Base-by-base conservation (phyloP, 1,140 invertebrate genomes). In the Hyles euphorbiae region DNA sequence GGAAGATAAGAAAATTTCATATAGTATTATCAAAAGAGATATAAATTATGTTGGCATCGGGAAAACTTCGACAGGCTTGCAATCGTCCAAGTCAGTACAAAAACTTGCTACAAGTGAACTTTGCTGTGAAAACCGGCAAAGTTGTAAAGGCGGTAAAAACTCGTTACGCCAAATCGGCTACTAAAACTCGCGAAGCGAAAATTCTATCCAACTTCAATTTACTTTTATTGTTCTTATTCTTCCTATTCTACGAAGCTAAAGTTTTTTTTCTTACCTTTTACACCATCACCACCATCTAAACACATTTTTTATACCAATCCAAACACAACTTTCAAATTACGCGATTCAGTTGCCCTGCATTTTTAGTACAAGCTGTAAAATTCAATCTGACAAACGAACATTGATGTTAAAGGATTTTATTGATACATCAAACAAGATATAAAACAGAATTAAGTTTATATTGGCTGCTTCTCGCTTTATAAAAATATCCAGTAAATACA, bases 151-250 rank as follows among this genome's bases (percentile, higher is more conserved):
- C 79, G 81, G 81, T 84, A 87, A 83, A 83, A 87, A 87, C 83
- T 87, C 81, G 82, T 87, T 83, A 85, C 79, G 74, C 64, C 77
- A 85, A 85, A 87, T 85, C 81, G 83, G 70, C 79, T 74, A 81
- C 79, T 87, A 85, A 87, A 87, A 87, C 81, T 87, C 74, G 72
- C 80, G 81, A 83, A 85, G 83, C 81, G 83, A 87, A 83, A 87
- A 85, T 87, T 87, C 83, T 87, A 87, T 87, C 81, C 73, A 80
- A 83, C 72, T 87, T 87, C 82, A 87, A 87, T 87, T 87, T 85
- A 83, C 81, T 87, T 87, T 87, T 87, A 87, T 87, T 85, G 83
- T 87, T 81, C 76, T 76, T 81, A 73, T 73, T 75, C 75, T 81
- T 83, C 74, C 76, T 74, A 80, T 77, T 72, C 70, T 71, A 69